Percentiles rank a stretch among this genome's conserved stretches.
Conservation (phyloP, 2,113 vertebrate species). For the Brachyhypopomus occidentalis region DNA sequence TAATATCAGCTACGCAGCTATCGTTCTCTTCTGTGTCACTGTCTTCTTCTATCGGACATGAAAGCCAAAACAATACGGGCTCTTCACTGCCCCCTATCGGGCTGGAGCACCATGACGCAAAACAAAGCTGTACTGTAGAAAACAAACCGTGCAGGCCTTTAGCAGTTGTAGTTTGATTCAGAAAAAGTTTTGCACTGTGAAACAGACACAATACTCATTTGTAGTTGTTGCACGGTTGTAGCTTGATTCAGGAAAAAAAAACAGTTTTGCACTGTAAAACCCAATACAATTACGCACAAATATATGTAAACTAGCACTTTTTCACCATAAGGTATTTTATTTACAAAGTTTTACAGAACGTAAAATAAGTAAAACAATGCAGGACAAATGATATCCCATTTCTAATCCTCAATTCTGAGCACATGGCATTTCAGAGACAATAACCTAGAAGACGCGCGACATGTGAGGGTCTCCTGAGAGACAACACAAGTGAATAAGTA, state of each 20-base stretch:
- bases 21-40: not conserved
- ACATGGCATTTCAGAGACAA: not conserved
- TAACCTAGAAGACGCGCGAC: not conserved
- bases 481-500: not conserved
- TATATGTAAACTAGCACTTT: too few species aligned
- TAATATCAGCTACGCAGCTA: constrained; percentile 34
- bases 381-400: not conserved
- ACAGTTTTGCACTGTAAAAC: too few species aligned
- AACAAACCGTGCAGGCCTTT: too few species aligned
- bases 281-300: too few species aligned
- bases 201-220: too few species aligned
- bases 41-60: not conserved
- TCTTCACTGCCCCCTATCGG: constrained; percentile 8
- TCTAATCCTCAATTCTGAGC: not conserved
- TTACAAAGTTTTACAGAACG: too few species aligned
- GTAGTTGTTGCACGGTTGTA: too few species aligned
- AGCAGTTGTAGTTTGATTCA: too few species aligned
- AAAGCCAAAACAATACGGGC: not conserved
- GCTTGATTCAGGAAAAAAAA: too few species aligned
- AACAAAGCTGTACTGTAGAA: too few species aligned
- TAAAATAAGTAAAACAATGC: not conserved
- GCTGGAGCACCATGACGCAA: not conserved
- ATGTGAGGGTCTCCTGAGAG: not conserved
- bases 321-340: too few species aligned
- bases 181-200: too few species aligned